phyloP scores from a whole-genome alignment of 2,113 vertebrate genomes.

The Dromiciops gliroides region DNA sequence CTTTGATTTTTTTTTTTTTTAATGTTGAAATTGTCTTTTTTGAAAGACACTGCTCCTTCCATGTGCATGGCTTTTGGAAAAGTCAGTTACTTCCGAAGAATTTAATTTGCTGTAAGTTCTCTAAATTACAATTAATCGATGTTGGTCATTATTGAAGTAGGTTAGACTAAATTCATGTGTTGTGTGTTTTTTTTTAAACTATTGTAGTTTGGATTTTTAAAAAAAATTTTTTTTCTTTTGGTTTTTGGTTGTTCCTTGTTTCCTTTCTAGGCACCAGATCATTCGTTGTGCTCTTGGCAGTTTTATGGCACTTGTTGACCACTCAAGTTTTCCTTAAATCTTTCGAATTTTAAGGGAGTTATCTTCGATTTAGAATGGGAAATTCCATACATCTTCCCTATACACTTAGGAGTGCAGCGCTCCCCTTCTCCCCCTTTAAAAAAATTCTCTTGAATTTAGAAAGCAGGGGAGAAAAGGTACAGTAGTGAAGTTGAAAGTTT shows the following conservation, averaged over 20 bases:
- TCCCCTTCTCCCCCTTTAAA: not conserved
- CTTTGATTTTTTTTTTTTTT: not conserved
- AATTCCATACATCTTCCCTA: not conserved
- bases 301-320: slow-evolving; percentile 15
- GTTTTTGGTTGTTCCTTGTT: not conserved
- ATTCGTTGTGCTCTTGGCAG: not conserved
- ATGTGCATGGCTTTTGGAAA: not conserved
- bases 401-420: not conserved
- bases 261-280: not conserved
- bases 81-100: slow-evolving; percentile 13
- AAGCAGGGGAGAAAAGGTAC: not conserved
- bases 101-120: not conserved
- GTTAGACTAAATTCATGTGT: not conserved
- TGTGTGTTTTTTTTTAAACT: not conserved
- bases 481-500: slow-evolving; percentile 28
- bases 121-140: slow-evolving; percentile 21
- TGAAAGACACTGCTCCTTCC: not conserved
- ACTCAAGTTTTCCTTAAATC: slow-evolving; percentile 8
- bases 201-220: not conserved
- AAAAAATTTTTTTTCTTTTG: not conserved
- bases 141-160: not conserved
- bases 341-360: slow-evolving; percentile 20
- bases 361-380: slow-evolving; percentile 12
- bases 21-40: not conserved
- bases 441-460: not conserved